Conservation (phyloP, 2,113 vertebrate genomes). For the Macrotus californicus region DNA sequence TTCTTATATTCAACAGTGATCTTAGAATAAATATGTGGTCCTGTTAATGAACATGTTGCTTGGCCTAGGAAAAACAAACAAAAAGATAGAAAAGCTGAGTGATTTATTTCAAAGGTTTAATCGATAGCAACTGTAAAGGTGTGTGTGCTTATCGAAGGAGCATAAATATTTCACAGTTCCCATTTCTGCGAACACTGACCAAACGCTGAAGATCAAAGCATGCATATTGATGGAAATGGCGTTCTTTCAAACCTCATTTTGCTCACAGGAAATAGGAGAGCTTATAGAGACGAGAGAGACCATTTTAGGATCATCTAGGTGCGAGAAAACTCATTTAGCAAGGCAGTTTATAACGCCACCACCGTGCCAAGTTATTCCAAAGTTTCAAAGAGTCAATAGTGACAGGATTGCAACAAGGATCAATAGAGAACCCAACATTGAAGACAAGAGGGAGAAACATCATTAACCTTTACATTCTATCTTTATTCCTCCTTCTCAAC, state of each 20-base stretch:
- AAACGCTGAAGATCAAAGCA: background rate
- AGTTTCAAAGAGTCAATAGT: conserved; percentile 40
- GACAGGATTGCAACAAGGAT: conserved; percentile 19
- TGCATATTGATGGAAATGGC: conserved; percentile 18
- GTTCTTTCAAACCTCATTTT: conserved; percentile 20
- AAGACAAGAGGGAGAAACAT: conserved; percentile 2
- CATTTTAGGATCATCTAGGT: conserved; percentile 6
- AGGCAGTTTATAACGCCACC: background rate
- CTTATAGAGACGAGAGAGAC: background rate
- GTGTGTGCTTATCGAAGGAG: background rate
- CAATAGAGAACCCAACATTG: conserved; percentile 19
- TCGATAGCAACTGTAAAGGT: conserved; percentile 19
- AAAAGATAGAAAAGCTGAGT: conserved; percentile 23
- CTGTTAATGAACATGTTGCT: conserved; percentile 19
- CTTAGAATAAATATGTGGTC: background rate
- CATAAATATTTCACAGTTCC: conserved; percentile 54
- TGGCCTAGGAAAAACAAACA: background rate
- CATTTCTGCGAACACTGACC: conserved; percentile 16
- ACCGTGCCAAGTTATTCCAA: background rate
- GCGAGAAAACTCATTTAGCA: conserved; percentile 15
- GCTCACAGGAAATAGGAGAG: background rate
- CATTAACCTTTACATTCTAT: conserved; percentile 31
- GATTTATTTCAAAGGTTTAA: conserved; percentile 49
- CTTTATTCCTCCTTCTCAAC: background rate
- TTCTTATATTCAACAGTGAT: background rate